These are phyloP conservation scores for Rostratula benghalensis DNA, from an alignment of 2,113 vertebrate species.

Conservation along the genomic window DNA sequence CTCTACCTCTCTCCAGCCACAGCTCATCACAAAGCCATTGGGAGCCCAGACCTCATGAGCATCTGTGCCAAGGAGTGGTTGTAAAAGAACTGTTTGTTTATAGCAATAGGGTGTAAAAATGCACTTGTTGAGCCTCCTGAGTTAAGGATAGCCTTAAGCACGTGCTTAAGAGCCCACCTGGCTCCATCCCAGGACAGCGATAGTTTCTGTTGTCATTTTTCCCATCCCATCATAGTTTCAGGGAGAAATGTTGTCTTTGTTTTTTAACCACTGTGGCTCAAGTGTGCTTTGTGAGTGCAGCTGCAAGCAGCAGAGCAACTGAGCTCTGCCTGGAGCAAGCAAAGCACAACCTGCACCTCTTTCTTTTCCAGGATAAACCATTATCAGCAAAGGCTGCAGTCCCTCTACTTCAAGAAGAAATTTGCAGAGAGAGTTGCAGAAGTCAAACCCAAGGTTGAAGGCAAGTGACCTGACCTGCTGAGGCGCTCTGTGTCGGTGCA, in stretches of 20 bases:
- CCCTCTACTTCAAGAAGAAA: constrained; percentile 99
- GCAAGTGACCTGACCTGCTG: constrained; percentile 63
- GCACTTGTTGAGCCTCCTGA: background rate
- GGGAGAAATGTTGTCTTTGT: background rate
- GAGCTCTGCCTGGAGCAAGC: background rate
- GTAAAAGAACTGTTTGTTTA: background rate
- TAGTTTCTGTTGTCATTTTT: background rate
- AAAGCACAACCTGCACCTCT: background rate
- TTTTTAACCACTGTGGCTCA: background rate
- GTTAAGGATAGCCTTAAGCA: background rate
- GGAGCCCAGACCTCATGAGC: background rate
- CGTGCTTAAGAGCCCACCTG: background rate
- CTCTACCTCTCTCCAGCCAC: background rate
- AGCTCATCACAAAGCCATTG: background rate
- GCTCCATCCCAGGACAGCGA: background rate
- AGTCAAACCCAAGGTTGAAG: constrained; percentile 98
- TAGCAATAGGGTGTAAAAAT: background rate
- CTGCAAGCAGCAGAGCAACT: background rate
- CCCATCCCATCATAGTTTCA: background rate
- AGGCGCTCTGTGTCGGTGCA: background rate
- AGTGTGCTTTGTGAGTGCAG: background rate
- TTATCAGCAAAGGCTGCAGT: constrained; percentile 96
- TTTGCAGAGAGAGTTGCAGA: constrained; percentile 98
- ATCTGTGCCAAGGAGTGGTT: background rate
- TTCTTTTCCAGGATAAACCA: constrained; percentile 90